A percentile compares a stretch with the other conserved stretches of the same genome.
phyloP scores from a whole-genome alignment of 2,113 vertebrate genomes.

The Syngnathus floridae region DNA sequence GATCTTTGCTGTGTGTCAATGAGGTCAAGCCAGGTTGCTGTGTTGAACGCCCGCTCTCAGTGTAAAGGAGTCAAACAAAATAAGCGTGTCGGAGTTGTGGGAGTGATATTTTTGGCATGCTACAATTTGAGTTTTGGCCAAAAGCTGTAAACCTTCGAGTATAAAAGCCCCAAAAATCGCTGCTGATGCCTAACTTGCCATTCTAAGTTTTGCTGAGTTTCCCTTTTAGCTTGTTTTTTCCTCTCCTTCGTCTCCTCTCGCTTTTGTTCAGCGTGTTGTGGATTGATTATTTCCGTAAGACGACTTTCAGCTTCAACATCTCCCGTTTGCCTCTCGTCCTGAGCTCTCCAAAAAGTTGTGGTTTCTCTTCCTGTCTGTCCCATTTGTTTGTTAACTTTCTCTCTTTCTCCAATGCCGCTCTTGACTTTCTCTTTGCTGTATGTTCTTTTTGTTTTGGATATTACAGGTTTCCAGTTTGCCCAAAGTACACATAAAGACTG shows the following conservation, averaged over 20 bases:
- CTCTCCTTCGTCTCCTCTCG: slow-evolving; percentile 37
- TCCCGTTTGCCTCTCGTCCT: slow-evolving; percentile 33
- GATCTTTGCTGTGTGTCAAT: slow-evolving; percentile 45
- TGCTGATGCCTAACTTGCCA: slow-evolving; percentile 30
- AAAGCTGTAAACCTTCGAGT: slow-evolving; percentile 76
- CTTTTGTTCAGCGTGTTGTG: slow-evolving; percentile 45
- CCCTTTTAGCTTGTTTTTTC: slow-evolving; percentile 14
- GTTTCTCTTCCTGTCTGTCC: slow-evolving; percentile 35
- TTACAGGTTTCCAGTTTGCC: slow-evolving; percentile 58
- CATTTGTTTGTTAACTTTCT: slow-evolving; percentile 19
- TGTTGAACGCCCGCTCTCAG: slow-evolving; percentile 25
- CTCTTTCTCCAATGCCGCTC: slow-evolving; percentile 10
- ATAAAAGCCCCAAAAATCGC: slow-evolving; percentile 66
- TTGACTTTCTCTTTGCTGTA: slow-evolving; percentile 18
- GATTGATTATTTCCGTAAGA: slow-evolving; percentile 55
- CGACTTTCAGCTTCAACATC: slow-evolving; percentile 57
- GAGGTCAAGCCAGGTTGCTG: slow-evolving; percentile 60
- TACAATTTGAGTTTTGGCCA: slow-evolving; percentile 26
- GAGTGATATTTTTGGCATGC: slow-evolving; percentile 17
- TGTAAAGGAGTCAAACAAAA: neutral
- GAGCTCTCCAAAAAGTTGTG: slow-evolving; percentile 52
- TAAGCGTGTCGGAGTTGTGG: slow-evolving; percentile 10
- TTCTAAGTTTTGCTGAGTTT: slow-evolving; percentile 1
- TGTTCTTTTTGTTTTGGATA: slow-evolving; percentile 26
- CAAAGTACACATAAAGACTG: slow-evolving; percentile 30